Percentiles rank a stretch among this genome's conserved stretches.
Evolutionary conservation across 2,113 vertebrate genomes (phyloP).

Genomic region (Lophura nycthemera): DNA sequence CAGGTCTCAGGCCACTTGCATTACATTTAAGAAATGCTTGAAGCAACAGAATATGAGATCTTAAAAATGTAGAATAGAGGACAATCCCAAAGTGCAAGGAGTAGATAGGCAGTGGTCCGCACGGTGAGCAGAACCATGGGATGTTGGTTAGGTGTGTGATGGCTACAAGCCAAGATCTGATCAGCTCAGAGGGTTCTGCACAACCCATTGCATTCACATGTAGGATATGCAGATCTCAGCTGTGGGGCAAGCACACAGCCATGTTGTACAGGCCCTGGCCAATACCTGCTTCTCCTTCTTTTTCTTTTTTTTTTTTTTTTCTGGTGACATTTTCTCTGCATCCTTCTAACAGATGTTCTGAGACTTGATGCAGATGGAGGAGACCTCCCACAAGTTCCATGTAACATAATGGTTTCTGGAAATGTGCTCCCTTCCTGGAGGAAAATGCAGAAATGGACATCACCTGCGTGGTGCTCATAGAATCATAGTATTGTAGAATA

Average conservation of each 20-base stretch:
- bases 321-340: not conserved
- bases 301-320: not conserved
- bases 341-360: not conserved
- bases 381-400: not conserved
- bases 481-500: no score
- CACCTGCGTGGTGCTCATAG: not conserved
- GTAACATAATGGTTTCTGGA: fast-evolving
- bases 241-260: not conserved
- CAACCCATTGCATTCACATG: fast-evolving
- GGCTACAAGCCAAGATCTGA: not conserved
- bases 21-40: not conserved
- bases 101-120: not conserved
- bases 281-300: not conserved
- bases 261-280: not conserved
- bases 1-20: not conserved
- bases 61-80: not conserved
- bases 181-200: not conserved
- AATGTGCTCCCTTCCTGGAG: not conserved
- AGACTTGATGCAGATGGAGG: not conserved
- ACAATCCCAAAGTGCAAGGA: fast-evolving
- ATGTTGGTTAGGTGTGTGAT: not conserved
- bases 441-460: not conserved
- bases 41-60: not conserved
- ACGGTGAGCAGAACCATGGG: not conserved
- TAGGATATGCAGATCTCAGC: not conserved